Conservation (phyloP, 1,140 invertebrate genomes). For the Lerema accius region DNA sequence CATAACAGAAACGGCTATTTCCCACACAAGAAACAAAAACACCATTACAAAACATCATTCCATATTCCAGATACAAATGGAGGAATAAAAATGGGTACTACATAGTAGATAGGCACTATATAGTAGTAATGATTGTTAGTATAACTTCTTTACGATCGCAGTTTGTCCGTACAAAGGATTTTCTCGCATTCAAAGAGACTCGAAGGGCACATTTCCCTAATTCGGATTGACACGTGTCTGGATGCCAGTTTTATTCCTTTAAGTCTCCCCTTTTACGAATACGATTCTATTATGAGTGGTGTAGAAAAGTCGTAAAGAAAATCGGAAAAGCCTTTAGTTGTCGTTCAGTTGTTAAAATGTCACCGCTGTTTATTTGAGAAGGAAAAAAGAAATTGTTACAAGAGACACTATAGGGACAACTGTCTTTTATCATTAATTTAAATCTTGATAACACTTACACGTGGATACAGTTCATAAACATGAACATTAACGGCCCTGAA, state of each 20-base stretch:
- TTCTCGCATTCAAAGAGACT: slow-evolving; percentile 25
- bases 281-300: slow-evolving; percentile 28
- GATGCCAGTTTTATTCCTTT: slow-evolving; percentile 32
- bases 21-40: neutral
- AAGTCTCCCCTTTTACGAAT: slow-evolving; percentile 27
- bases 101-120: neutral
- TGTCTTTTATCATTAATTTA: no score
- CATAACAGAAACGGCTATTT: neutral
- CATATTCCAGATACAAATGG: neutral
- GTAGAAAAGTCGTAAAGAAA: neutral
- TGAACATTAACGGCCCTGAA: no score
- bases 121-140: slow-evolving; percentile 3
- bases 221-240: slow-evolving; percentile 32
- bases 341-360: neutral
- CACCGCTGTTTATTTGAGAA: slow-evolving; percentile 5
- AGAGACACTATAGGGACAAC: no score
- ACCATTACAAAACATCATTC: no score
- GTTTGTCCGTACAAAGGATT: slow-evolving; percentile 22
- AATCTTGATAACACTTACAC: no score
- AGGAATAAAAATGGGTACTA: neutral
- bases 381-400: no score
- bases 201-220: slow-evolving; percentile 31
- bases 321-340: slow-evolving; percentile 24
- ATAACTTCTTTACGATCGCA: slow-evolving; percentile 21
- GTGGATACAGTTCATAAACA: no score